phyloP scores from a whole-genome alignment of 2,888 invertebrate genomes.

The Rhingia rostrata region DNA sequence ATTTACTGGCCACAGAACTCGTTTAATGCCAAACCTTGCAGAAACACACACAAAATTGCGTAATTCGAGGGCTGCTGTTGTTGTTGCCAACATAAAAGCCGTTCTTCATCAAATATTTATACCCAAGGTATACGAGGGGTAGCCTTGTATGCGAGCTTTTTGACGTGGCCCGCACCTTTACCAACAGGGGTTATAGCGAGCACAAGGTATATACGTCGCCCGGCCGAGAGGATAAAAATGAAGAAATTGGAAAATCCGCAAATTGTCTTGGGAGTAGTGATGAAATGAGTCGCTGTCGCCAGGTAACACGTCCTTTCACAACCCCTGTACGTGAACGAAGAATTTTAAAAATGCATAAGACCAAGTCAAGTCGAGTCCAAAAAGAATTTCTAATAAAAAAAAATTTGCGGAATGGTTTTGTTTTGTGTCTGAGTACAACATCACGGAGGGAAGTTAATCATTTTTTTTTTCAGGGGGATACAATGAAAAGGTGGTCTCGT shows the following conservation, averaged over 20 bases:
- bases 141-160: not conserved
- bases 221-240: slow-evolving; percentile 50
- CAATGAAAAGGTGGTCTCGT: slow-evolving; percentile 17
- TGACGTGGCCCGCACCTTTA: slow-evolving; percentile 14
- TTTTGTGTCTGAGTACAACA: slow-evolving; percentile 22
- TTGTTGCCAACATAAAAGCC: slow-evolving; percentile 57
- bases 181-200: slow-evolving; percentile 4
- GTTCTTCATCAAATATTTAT: slow-evolving; percentile 70
- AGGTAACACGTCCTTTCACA: slow-evolving; percentile 70
- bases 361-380: slow-evolving; percentile 40
- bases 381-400: slow-evolving; percentile 68
- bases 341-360: slow-evolving; percentile 69
- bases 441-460: slow-evolving; percentile 33
- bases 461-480: not conserved
- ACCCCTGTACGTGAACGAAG: slow-evolving; percentile 42
- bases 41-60: slow-evolving; percentile 56
- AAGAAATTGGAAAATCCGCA: slow-evolving; percentile 74
- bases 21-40: slow-evolving; percentile 42
- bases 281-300: slow-evolving; percentile 73
- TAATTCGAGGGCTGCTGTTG: slow-evolving; percentile 42
- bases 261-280: slow-evolving; percentile 71
- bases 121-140: not conserved
- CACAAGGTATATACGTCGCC: slow-evolving; percentile 3
- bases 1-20: slow-evolving; percentile 62
- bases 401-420: slow-evolving; percentile 10